These are phyloP conservation scores for Vanessa tameamea DNA, from an alignment of 1,140 invertebrate genomes.

Conservation along the genomic window DNA sequence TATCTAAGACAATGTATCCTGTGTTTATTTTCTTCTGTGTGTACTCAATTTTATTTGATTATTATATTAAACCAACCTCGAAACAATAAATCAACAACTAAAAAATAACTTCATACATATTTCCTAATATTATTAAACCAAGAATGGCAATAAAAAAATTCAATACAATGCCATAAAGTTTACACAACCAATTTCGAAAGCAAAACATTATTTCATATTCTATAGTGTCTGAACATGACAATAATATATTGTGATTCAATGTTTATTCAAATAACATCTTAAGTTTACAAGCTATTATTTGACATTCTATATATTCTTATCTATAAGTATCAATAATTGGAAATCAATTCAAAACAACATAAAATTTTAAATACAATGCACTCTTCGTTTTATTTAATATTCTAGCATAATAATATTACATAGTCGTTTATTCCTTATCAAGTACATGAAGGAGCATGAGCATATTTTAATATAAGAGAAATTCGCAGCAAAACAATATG, in stretches of 20 bases:
- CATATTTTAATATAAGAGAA: too few relatives aligned
- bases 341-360: not conserved
- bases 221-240: not conserved
- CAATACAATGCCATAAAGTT: not conserved
- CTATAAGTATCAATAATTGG: not conserved
- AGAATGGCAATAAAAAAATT: not conserved
- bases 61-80: not conserved
- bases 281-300: not conserved
- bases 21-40: too few relatives aligned
- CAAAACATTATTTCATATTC: constrained; percentile 1
- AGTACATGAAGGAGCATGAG: too few relatives aligned
- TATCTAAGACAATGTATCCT: too few relatives aligned
- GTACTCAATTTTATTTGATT: too few relatives aligned
- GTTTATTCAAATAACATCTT: not conserved
- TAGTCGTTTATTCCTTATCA: too few relatives aligned
- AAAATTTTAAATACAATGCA: not conserved
- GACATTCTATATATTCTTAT: not conserved
- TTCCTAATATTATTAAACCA: not conserved
- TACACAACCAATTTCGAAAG: not conserved
- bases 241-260: not conserved
- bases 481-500: too few relatives aligned
- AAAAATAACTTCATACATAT: not conserved
- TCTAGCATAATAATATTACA: too few relatives aligned
- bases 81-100: not conserved
- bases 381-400: not conserved